Evolutionary conservation across 1,140 invertebrate genomes (phyloP), one percentile per base, ranked within the genome.

Genomic region (Latrodectus geometricus): DNA sequence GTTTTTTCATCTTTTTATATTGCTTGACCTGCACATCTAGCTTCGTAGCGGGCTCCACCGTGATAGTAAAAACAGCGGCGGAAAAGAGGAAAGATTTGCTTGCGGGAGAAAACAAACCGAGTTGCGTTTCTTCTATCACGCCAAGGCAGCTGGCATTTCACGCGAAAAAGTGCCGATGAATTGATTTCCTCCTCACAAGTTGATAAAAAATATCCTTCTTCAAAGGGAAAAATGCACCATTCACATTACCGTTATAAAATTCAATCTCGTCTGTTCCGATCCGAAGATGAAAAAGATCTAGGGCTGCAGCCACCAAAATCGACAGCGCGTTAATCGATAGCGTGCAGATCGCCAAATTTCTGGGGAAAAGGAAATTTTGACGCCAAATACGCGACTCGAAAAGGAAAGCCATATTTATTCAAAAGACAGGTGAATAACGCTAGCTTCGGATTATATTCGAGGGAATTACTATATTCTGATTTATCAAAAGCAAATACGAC

Each of bases 1-100:
- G 91, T 86, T 92, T 92, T 88, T 92, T 92, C 91, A 92, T 92
- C 89, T 89, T 91, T 90, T 92, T 92, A 48, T 89, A 89, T 35
- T 90, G 90, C 89, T 91, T 90, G 88, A 90, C 90, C 52, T 90
- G 90, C n/a, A 91, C 91, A 91, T 91, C 90, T 48, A 90, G 81
- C 70, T 81, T 76, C 15, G 35, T 88, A 3, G 74, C n/a, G 20
- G 87, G 69, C 70, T 88, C 87, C 87, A 88, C 78, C 69, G 86
- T 82, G 79, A 65, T 15, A 17, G 21, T 9, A 48, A 78, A 23
- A 17, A 35, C 65, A n/a, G 8, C 56, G 35, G 15, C 76, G 49
- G 72, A 35, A 23, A 69, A 69, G 9, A 69, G 12, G 20, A 23
- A 23, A n/a, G 20, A 23, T n/a, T 69, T 9, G 11, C 1, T 61